Evolutionary conservation across 2,113 vertebrate species (phyloP), one percentile per base, ranked within the genome.

Genomic region (Apteryx owenii): DNA sequence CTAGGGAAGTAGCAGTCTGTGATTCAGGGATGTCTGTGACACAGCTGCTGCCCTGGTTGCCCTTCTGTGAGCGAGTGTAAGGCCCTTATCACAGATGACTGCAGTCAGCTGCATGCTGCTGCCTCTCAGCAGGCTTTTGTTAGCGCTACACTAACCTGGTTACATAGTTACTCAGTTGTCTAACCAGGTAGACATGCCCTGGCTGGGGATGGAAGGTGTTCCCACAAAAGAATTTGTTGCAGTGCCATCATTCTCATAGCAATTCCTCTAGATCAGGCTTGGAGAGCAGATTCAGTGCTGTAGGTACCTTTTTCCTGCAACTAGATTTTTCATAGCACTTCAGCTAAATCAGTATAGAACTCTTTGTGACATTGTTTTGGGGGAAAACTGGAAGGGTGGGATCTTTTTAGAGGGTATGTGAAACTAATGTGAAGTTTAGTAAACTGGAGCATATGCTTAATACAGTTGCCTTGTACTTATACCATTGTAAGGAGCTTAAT

Each of bases 161-260:
- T n/a, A 6, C 5, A 6, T 5, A 46, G 38, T 38, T 61, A 36
- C 60, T 82, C 54, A 36, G 5, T 28, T 78, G 1, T 18, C 50
- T 60, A 20, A 21, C 50, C 66, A 61, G 42, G 21, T 16, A 72
- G 68, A 22, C 5, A 5, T 60, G 56, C 31, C 21, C 38, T 71
- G 31, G n/a, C 10, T 23, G 71, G 50, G 1, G 1, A 87, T n/a
- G 31, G 17, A 75, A 53, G 33, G 31, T 1, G 7, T 77, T 66
- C 58, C 17, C 9, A 36, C 23, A 0, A 5, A 28, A 2, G 25
- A 11, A 3, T 1, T 58, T 4, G 9, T 33, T 51, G 13, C 38
- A 17, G 26, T 33, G 48, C 13, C 9, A 31, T 58, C 40, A 46
- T 75, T 76, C 18, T 53, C 42, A 25, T 14, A 2, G 4, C 21